Evolutionary conservation across 64 coral and sea anemone species (phyloP).

Genomic region (Montipora sp.): DNA sequence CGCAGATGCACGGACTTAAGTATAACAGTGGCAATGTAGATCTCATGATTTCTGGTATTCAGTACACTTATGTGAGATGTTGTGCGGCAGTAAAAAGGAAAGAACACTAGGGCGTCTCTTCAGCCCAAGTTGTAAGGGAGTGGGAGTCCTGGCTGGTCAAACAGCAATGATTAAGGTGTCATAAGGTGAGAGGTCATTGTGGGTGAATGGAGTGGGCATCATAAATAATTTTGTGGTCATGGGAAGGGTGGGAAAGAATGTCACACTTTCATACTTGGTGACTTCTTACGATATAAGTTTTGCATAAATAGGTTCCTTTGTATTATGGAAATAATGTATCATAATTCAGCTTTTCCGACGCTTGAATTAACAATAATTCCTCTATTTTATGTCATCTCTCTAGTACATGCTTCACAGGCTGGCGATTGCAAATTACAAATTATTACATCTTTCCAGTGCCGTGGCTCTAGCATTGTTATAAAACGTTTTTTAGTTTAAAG

Average conservation of each 20-base stretch:
- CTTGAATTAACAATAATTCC: background rate
- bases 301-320: background rate
- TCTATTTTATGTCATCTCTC: background rate
- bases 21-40: background rate
- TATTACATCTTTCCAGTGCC: too few relatives aligned
- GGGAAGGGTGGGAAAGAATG: background rate
- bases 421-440: too few relatives aligned
- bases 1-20: background rate
- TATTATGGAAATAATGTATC: background rate
- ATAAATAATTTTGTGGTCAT: background rate
- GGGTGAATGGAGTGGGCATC: background rate
- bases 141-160: background rate
- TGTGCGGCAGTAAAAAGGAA: background rate
- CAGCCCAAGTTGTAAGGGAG: too few relatives aligned
- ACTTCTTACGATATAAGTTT: conserved; percentile 8
- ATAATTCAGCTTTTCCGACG: background rate
- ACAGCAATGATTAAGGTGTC: background rate
- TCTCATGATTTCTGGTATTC: background rate
- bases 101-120: background rate
- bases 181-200: background rate
- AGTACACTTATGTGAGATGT: background rate
- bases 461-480: too few relatives aligned
- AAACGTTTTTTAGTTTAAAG: too few relatives aligned
- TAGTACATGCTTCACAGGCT: background rate
- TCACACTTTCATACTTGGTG: background rate